Evolutionary conservation across 2,888 invertebrate genomes (phyloP), one percentile per base, ranked within the genome.

Genomic region (Coecobrya sp.): DNA sequence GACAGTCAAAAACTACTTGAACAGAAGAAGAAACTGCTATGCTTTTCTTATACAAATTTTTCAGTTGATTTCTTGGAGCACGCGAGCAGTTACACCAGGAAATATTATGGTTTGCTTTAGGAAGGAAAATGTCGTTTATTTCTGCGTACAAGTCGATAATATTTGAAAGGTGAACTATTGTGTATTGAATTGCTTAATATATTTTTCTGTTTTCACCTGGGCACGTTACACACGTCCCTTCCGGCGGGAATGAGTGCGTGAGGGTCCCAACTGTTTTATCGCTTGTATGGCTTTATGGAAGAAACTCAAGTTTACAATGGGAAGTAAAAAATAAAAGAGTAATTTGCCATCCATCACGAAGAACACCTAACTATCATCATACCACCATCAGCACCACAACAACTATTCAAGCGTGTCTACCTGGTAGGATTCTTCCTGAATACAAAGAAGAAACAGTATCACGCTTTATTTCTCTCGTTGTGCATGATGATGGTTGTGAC

Each of bases 191-290:
- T 25, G 62, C 42, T 19, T 73, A 1, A 19, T 55, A 5, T 10
- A 65, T 8, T 16, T 10, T 25, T 25, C 27, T 25, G 65, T 70
- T 25, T 65, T 70, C 36, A 36, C 68, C 30, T 36, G 68, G 8
- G n/a, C 68, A 70, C 68, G 68, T 16, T 36, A n/a, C 68, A 70
- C 30, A 70, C 30, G 36, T 70, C 22, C 36, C 84, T 84, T 84
- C 84, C 84, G 84, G 84, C 59, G 84, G 62, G 30, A 49, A 25
- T 7, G 22, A 49, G 42, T 55, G 52, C 55, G 81, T 81, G 81
- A 25, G 27, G 36, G 11, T 16, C 19, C 84, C 84, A 59, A 84
- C 84, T 84, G 84, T 84, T 84, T 84, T 84, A 84, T 59, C 55
- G 36, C 55, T n/a, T 16, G 70, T 22, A 62, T 22, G n/a, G 19